Evolutionary conservation across 2,797 vertebrate species (phyloP), one percentile per base, ranked within the genome.

Genomic region (Trematomus bernacchii): DNA sequence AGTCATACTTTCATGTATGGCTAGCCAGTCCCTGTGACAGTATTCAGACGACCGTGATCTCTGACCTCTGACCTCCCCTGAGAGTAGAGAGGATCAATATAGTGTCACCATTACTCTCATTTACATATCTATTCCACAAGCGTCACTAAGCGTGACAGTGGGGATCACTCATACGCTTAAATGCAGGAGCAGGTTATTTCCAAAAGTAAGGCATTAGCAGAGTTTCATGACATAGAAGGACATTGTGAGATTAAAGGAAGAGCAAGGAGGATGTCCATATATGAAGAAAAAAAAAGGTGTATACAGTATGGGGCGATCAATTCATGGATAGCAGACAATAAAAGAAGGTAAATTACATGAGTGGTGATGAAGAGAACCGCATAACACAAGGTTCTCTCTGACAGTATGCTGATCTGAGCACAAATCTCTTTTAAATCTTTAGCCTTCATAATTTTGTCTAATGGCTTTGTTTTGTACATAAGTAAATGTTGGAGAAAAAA

Each of bases 251-350:
- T 54, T 16, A 44, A 23, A 19, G 8, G 10, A 61, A 47, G 58
- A 67, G 4, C 18, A 52, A 9, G 10, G 42, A 59, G 30, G n/a
- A 71, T 44, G 64, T 48, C 67, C 18, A 13, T 23, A 51, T 43
- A 42, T 3, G 54, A n/a, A n/a, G 66, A 52, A 76, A 48, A 55
- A 62, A 15, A 57, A 27, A 63, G 48, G 57, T 42, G 55, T 15
- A 67, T n/a, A n/a, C n/a, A n/a, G n/a, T 23, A 4, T 53, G 58
- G 71, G 71, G 46, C 27, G 53, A 83, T 86, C 80, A 18, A 80
- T 88, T 67, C 2, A 0, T 42, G 19, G 67, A 37, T 7, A 11
- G 60, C 42, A 2, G 6, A 40, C 57, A 73, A 14, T 2, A 53
- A 18, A 68, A 43, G 66, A 3, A 62, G 44, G 37, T 37, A 48